Conservation (phyloP, 2,888 invertebrate genomes). For the Pachydiplax longipennis region DNA sequence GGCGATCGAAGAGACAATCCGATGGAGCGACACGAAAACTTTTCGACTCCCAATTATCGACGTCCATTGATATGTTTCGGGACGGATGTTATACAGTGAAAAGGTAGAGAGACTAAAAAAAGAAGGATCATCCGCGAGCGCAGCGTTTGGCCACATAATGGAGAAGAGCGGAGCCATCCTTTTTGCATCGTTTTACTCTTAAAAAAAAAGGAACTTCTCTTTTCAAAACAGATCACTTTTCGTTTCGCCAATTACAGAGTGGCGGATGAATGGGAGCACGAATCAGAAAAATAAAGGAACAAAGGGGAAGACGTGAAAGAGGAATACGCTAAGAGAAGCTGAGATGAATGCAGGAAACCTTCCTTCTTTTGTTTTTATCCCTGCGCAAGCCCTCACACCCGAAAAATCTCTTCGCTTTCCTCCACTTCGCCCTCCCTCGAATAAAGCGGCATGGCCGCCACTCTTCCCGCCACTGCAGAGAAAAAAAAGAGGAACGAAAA, state of each 20-base stretch:
- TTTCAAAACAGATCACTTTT: background rate
- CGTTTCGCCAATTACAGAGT: background rate
- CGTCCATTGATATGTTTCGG: too few relatives aligned
- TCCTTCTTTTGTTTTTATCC: background rate
- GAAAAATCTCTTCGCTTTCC: background rate
- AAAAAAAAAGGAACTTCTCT: too few relatives aligned
- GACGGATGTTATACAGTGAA: too few relatives aligned
- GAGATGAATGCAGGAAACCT: background rate
- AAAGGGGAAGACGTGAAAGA: background rate
- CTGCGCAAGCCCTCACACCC: background rate
- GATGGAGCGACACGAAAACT: too few relatives aligned
- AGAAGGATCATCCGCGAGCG: too few relatives aligned
- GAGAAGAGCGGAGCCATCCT: background rate
- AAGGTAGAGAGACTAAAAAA: too few relatives aligned
- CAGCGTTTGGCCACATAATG: background rate
- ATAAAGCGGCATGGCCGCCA: background rate
- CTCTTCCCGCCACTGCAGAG: constrained; percentile 21
- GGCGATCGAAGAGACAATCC: too few relatives aligned
- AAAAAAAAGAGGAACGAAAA: background rate
- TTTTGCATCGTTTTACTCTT: background rate
- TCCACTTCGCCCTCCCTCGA: background rate
- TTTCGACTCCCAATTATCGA: too few relatives aligned
- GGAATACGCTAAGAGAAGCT: background rate
- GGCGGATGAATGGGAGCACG: background rate
- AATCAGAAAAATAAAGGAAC: background rate